Evolutionary conservation across 2,888 invertebrate genomes (phyloP).

Genomic region (Autographa gamma): DNA sequence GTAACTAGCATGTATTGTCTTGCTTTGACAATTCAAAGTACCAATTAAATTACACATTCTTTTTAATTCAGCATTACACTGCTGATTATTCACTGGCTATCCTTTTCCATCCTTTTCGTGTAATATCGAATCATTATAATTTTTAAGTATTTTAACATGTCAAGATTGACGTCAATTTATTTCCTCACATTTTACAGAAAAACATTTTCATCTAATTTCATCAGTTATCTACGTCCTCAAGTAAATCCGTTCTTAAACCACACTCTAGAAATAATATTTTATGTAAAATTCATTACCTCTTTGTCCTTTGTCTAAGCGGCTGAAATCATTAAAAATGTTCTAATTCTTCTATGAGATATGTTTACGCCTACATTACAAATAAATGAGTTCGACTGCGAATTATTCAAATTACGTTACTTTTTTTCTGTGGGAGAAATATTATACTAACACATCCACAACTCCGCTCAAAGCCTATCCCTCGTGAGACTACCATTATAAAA

Average conservation of each 20-base stretch:
- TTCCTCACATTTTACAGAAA: background rate
- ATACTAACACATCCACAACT: slow-evolving; percentile 43
- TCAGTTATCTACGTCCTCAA: background rate
- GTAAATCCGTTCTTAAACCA: background rate
- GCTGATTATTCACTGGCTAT: slow-evolving; percentile 2
- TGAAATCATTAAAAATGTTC: slow-evolving; percentile 21
- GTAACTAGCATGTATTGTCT: slow-evolving; percentile 22
- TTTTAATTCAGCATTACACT: background rate
- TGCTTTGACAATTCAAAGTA: slow-evolving; percentile 13
- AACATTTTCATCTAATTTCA: slow-evolving; percentile 2
- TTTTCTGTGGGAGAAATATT: background rate
- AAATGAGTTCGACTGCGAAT: slow-evolving; percentile 27
- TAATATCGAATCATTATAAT: background rate
- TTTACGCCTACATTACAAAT: slow-evolving; percentile 39
- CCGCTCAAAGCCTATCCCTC: slow-evolving; percentile 48
- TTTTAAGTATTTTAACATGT: background rate
- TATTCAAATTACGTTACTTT: background rate
- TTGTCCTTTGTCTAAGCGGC: slow-evolving; percentile 20
- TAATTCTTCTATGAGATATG: slow-evolving; percentile 50
- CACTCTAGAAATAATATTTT: slow-evolving; percentile 34
- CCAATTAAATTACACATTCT: slow-evolving; percentile 27
- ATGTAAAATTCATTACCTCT: slow-evolving; percentile 31
- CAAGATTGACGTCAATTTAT: background rate
- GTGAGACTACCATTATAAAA: slow-evolving; percentile 55
- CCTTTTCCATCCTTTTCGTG: slow-evolving; percentile 9